Conservation (phyloP, 2,113 vertebrate genomes). For the Mionectes macconnelli region DNA sequence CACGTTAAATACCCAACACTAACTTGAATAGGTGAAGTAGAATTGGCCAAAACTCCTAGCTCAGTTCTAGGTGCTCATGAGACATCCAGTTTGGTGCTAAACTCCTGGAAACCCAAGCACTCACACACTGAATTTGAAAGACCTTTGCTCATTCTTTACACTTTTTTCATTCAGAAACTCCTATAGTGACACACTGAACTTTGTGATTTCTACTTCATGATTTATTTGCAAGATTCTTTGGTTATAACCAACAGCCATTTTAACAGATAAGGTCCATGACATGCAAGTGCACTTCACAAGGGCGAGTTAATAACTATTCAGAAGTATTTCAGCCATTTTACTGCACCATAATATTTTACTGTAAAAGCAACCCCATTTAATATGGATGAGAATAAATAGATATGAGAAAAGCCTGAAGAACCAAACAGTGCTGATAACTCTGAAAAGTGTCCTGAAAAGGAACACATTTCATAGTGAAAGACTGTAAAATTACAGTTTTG, state of each 20-base stretch:
- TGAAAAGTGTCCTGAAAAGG: not conserved
- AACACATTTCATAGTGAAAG: not conserved
- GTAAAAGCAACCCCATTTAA: not conserved
- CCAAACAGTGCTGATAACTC: not conserved
- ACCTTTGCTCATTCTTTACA: not conserved
- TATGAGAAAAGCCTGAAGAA: not conserved
- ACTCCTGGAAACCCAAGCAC: not conserved
- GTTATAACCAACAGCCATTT: not conserved
- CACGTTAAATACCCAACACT: not conserved
- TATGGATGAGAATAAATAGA: not conserved
- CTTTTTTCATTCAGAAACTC: not conserved
- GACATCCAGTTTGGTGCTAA: not conserved
- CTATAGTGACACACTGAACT: not conserved
- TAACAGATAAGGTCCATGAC: not conserved
- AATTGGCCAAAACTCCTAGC: not conserved
- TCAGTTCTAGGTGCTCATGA: not conserved
- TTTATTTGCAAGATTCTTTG: not conserved
- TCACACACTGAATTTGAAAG: not conserved
- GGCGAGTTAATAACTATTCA: not conserved
- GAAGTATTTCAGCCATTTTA: not conserved
- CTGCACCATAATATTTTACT: not conserved
- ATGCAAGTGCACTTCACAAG: not conserved
- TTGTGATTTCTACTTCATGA: not conserved
- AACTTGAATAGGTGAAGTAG: not conserved
- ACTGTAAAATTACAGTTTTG: not conserved